Conservation (phyloP, 2,888 invertebrate species). For the Chymomyza amoena region DNA sequence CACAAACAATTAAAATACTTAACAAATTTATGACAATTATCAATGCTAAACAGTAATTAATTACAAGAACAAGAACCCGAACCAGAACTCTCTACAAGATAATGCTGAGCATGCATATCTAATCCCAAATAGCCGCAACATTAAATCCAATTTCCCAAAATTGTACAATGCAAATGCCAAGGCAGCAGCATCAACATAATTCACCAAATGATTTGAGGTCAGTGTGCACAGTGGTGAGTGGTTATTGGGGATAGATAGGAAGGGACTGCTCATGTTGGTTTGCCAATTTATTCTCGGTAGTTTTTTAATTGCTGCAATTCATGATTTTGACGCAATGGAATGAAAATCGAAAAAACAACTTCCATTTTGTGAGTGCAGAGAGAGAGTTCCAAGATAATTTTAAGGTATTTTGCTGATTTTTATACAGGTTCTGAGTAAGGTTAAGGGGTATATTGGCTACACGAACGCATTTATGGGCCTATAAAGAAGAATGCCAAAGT, state of each 20-base stretch:
- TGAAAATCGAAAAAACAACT: slow-evolving; percentile 4
- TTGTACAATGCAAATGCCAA: not conserved
- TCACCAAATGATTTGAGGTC: not conserved
- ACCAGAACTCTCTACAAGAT: not conserved
- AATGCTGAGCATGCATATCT: not conserved
- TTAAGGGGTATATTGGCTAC: no score
- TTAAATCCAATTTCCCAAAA: not conserved
- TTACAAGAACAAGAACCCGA: not conserved
- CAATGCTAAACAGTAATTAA: not conserved
- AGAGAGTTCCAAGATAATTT: not conserved
- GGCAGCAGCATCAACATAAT: not conserved
- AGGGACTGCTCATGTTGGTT: not conserved
- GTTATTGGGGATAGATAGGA: not conserved
- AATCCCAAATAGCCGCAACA: not conserved
- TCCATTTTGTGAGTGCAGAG: not conserved
- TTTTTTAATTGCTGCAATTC: slow-evolving; percentile 49
- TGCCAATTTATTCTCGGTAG: slow-evolving; percentile 40
- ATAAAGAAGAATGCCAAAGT: no score
- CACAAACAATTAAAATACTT: not conserved
- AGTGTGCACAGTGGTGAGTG: not conserved
- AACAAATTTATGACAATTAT: slow-evolving; percentile 8
- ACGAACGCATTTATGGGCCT: no score
- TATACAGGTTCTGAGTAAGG: no score
- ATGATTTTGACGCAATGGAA: slow-evolving; percentile 25
- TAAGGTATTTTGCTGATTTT: not conserved